phyloP scores from a whole-genome alignment of 2,113 vertebrate genomes.

The Danionella cerebrum region DNA sequence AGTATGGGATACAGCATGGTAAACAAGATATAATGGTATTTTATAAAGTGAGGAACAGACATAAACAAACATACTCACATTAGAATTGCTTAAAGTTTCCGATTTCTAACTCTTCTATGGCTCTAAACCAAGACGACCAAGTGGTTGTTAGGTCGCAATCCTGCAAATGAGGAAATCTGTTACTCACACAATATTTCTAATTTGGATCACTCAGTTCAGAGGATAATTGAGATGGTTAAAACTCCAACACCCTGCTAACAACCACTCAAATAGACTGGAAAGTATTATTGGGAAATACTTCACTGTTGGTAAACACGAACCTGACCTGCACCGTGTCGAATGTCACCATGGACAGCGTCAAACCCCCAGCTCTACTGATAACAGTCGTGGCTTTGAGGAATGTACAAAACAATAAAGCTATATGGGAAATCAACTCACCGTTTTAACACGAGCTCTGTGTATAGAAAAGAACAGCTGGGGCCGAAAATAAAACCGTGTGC shows the following conservation, averaged over 20 bases:
- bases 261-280: background rate
- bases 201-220: background rate
- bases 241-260: background rate
- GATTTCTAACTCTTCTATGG: constrained; percentile 74
- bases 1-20: too few relatives aligned
- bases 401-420: too few relatives aligned
- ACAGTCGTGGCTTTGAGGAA: too few relatives aligned
- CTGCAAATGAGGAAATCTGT: constrained; percentile 9
- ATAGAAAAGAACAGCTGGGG: background rate
- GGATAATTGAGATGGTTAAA: background rate
- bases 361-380: background rate
- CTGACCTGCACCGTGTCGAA: background rate
- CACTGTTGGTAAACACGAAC: background rate
- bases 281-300: background rate
- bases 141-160: constrained; percentile 23
- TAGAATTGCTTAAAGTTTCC: constrained; percentile 89
- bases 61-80: constrained; percentile 75
- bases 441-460: background rate
- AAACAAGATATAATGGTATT: too few relatives aligned
- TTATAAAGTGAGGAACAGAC: too few relatives aligned
- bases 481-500: background rate
- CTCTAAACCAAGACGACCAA: constrained; percentile 66
- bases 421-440: background rate
- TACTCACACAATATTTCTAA: background rate
- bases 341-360: background rate